phyloP scores from a whole-genome alignment of 2,113 vertebrate genomes.

The Gadus chalcogrammus region DNA sequence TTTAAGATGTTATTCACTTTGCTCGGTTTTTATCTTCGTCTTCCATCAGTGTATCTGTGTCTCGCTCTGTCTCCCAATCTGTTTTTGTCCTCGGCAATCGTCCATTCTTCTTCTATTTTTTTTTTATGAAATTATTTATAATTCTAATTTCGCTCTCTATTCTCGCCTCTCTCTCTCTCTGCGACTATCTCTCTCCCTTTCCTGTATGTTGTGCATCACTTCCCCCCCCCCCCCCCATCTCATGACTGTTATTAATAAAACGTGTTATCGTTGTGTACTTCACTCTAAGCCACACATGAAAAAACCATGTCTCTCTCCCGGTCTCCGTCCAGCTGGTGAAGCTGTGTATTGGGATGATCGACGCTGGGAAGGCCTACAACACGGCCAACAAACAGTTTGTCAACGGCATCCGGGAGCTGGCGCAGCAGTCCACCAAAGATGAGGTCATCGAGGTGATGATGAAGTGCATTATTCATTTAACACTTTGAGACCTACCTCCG shows the following conservation, averaged over 20 bases:
- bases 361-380: conserved; percentile 95
- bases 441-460: conserved; percentile 86
- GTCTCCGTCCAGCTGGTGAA: conserved; percentile 85
- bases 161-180: too few species aligned
- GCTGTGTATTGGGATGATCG: conserved; percentile 96
- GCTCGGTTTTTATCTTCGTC: not conserved
- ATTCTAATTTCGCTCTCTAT: too few species aligned
- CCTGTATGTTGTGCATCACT: too few species aligned
- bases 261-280: not conserved
- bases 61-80: not conserved
- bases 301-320: not conserved
- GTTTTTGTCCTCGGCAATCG: too few species aligned
- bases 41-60: not conserved
- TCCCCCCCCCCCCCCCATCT: too few species aligned
- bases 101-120: too few species aligned
- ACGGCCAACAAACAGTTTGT: conserved; percentile 97
- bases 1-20: not conserved
- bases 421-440: conserved; percentile 92
- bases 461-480: too few species aligned
- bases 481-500: too few species aligned
- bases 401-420: conserved; percentile 90
- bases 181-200: too few species aligned
- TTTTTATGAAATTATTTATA: too few species aligned
- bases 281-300: not conserved
- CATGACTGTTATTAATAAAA: not conserved